Base-by-base conservation (phyloP, 2,113 vertebrate genomes). In the Bolborhynchus lineola region DNA sequence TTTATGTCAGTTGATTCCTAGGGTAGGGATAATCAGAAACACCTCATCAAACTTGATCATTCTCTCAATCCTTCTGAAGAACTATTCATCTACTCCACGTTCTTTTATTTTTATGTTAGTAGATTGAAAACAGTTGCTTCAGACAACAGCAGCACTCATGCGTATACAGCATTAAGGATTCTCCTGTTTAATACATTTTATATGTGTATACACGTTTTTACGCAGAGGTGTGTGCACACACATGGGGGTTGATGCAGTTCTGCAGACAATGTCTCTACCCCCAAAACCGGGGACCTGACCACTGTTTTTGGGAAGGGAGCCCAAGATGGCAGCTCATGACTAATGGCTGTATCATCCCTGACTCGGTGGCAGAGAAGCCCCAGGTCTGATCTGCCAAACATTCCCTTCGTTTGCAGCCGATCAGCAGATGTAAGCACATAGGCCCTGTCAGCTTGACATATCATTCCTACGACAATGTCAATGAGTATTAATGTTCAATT, bases 401-500 rank as follows among this genome's bases (percentile, higher is more conserved):
- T 81, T 91, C 94, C 97, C 97, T 96, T 96, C 92, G 5, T 98
- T 97, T 42, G 15, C 76, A 80, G 97, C 97, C 98, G 83, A 96
- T 98, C 98, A 98, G 98, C 97, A 98, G 96, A 98, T 97, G 97
- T 90, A 97, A 97, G 97, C 97, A 97, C 98, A 98, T 12, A 97
- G 96, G 95, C 97, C 97, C 97, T 98, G 98, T 98, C 98, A 98
- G 97, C 97, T 98, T 98, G 98, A 98, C 98, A 98, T 98, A 98
- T 98, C 98, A 98, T 98, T 97, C 96, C 97, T 97, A 97, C 92
- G 82, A 98, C 98, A 97, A 97, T 95, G 98, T 98, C 98, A 98
- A 97, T 37, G 95, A 98, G 98, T 98, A 98, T 98, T 98, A 98
- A 98, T 95, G 98, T 98, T 98, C 98, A 98, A 98, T 98, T 98